Conservation (phyloP, 2,113 vertebrate species). For the Seriola dumerili region DNA sequence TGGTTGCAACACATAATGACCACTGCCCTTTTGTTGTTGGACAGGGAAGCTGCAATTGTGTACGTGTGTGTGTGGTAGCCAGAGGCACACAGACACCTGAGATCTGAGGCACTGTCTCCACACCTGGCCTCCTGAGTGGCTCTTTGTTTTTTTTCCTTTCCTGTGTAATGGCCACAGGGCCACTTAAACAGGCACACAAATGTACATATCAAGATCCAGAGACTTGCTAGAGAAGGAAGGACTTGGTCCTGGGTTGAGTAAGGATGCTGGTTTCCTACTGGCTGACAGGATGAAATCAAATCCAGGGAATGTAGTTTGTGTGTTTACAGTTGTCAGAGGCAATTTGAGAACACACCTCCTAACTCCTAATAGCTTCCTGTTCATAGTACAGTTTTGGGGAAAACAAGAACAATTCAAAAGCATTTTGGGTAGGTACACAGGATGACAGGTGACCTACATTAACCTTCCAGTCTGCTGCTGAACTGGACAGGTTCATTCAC, state of each 20-base stretch:
- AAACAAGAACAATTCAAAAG: slow-evolving; percentile 43
- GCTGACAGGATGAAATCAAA: slow-evolving; percentile 52
- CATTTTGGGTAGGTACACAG: slow-evolving; percentile 38
- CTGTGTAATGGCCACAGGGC: slow-evolving; percentile 44
- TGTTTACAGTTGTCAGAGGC: slow-evolving; percentile 50
- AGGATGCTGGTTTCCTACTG: slow-evolving; percentile 38
- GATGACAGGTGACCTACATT: slow-evolving; percentile 19
- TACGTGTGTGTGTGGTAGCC: slow-evolving; percentile 40
- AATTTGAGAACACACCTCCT: neutral
- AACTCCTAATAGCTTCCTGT: slow-evolving; percentile 48
- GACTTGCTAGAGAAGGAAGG: slow-evolving; percentile 25
- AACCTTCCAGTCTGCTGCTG: neutral
- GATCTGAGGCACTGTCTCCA: slow-evolving; percentile 16
- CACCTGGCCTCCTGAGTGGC: slow-evolving; percentile 47
- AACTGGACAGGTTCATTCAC: neutral
- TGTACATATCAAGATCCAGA: slow-evolving; percentile 49
- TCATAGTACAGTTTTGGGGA: slow-evolving; percentile 8
- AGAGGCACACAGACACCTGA: slow-evolving; percentile 51
- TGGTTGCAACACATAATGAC: neutral
- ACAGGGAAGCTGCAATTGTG: slow-evolving; percentile 32
- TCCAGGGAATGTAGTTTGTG: slow-evolving; percentile 7
- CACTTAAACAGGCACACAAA: slow-evolving; percentile 51
- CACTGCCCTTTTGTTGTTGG: neutral
- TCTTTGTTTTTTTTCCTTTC: neutral
- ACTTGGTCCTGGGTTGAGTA: neutral